Conservation (phyloP, 2,888 invertebrate species). For the Entomobrya proxima region DNA sequence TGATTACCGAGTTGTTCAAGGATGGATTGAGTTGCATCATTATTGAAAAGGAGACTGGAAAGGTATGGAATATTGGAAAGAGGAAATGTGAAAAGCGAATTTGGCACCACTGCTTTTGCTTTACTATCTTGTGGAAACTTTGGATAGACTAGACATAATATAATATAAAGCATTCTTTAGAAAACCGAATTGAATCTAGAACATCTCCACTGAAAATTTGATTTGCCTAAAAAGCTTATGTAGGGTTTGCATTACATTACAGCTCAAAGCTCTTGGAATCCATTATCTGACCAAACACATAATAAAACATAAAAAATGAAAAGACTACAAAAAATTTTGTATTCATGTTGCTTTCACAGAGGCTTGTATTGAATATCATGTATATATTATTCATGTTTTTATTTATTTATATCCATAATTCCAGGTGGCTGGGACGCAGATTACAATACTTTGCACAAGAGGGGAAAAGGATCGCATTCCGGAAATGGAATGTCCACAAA, state of each 20-base stretch:
- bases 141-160: background rate
- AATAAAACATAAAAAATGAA: background rate
- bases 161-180: background rate
- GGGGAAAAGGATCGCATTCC: constrained; percentile 56
- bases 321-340: background rate
- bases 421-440: constrained; percentile 60
- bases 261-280: background rate
- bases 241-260: background rate
- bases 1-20: constrained; percentile 51
- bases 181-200: background rate
- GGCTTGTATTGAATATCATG: background rate
- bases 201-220: background rate
- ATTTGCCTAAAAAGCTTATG: background rate
- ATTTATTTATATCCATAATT: background rate
- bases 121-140: background rate
- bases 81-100: background rate
- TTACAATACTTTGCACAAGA: constrained; percentile 33
- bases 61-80: constrained; percentile 52
- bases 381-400: background rate
- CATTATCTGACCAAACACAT: background rate
- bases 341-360: background rate
- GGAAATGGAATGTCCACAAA: constrained; percentile 63
- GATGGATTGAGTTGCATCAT: constrained; percentile 66
- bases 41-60: constrained; percentile 61
- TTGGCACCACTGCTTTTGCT: background rate